These are phyloP conservation scores for Peromyscus maniculatus DNA, from an alignment of 2,113 vertebrate genomes.

Conservation along the genomic window DNA sequence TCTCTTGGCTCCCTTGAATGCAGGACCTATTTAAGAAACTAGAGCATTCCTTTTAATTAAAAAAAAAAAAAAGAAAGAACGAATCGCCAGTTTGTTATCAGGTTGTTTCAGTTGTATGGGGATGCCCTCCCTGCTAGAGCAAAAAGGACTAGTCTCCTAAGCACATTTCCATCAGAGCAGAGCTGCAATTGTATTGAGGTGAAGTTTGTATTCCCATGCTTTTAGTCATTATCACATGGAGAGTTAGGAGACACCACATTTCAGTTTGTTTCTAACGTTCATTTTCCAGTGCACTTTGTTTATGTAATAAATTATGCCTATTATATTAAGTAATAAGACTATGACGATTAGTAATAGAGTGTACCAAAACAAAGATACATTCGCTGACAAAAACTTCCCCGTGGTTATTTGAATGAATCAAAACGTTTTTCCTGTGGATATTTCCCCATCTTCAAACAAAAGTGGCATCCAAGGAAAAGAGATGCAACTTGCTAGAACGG, in stretches of 20 bases:
- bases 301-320: slow-evolving; percentile 74
- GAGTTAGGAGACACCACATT: slow-evolving; percentile 59
- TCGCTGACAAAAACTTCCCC: slow-evolving; percentile 61
- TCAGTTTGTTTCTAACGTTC: slow-evolving; percentile 49
- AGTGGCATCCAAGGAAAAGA: slow-evolving; percentile 58
- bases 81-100: not conserved
- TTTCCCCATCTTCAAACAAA: slow-evolving; percentile 60
- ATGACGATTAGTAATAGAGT: slow-evolving; percentile 55
- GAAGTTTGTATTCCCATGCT: slow-evolving; percentile 37
- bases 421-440: slow-evolving; percentile 37
- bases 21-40: slow-evolving; percentile 17
- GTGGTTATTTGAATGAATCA: slow-evolving; percentile 62
- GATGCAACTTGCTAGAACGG: slow-evolving; percentile 59
- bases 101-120: slow-evolving; percentile 48
- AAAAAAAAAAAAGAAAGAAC: not conserved
- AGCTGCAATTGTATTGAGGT: slow-evolving; percentile 56
- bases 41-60: slow-evolving; percentile 79
- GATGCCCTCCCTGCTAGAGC: slow-evolving; percentile 32
- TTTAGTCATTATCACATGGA: slow-evolving; percentile 45
- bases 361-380: slow-evolving; percentile 66
- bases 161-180: slow-evolving; percentile 7
- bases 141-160: slow-evolving; percentile 14
- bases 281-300: slow-evolving; percentile 70
- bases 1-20: slow-evolving; percentile 28
- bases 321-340: slow-evolving; percentile 67